Evolutionary conservation across 2,113 vertebrate genomes (phyloP).

Genomic region (Himantopus leucocephalus): DNA sequence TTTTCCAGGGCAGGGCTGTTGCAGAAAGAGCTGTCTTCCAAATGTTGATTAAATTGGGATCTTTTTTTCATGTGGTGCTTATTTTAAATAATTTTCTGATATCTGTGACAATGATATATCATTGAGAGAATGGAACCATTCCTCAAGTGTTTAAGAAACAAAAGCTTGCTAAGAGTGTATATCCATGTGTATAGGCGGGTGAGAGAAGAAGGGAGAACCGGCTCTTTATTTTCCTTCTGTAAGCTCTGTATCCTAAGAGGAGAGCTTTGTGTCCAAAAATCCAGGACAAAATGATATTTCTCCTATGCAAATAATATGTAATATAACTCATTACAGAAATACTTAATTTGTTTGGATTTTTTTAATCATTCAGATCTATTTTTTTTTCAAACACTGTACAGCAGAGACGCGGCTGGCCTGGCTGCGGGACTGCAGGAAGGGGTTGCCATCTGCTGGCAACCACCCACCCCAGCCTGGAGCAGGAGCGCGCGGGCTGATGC

Average conservation of each 20-base stretch:
- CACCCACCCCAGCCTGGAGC: not conserved
- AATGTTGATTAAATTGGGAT: not conserved
- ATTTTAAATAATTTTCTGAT: not conserved
- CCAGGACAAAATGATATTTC: not conserved
- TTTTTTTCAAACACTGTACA: not conserved
- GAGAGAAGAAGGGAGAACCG: not conserved
- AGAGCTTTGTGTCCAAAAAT: not conserved
- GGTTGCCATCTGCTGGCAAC: constrained; percentile 46
- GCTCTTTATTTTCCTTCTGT: rapidly evolving
- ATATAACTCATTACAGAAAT: not conserved
- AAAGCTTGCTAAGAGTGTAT: not conserved
- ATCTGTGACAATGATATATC: not conserved
- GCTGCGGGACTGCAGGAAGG: not conserved
- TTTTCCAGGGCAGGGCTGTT: not conserved
- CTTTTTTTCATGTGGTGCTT: rapidly evolving
- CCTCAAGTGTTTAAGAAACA: not conserved
- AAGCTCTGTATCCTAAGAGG: not conserved
- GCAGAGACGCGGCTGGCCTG: rapidly evolving
- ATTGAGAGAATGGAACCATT: not conserved
- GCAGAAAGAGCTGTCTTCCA: not conserved
- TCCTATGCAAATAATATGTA: not conserved
- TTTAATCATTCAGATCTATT: rapidly evolving
- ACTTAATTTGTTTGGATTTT: rapidly evolving
- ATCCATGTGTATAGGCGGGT: not conserved
- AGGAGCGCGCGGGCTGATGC: rapidly evolving